These are phyloP conservation scores for Stegodyphus mimosarum DNA, from an alignment of 1,140 invertebrate species.

Conservation along the genomic window DNA sequence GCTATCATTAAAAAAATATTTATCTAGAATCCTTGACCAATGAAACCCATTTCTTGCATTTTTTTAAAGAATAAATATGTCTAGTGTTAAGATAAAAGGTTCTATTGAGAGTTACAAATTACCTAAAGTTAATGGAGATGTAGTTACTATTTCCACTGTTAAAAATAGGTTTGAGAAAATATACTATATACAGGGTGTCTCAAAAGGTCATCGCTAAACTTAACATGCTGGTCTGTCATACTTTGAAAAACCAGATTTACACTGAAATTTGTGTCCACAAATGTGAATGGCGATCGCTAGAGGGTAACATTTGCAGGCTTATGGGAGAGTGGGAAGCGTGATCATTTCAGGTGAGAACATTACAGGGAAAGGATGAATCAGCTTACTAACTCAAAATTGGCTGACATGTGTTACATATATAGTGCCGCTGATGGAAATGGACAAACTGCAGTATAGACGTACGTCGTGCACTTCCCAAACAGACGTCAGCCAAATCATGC, in stretches of 20 bases:
- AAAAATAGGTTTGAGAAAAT: too few relatives aligned
- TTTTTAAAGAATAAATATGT: too few relatives aligned
- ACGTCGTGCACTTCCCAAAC: neutral
- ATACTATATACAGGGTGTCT: neutral
- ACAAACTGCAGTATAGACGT: neutral
- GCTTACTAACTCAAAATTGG: neutral
- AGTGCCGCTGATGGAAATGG: neutral
- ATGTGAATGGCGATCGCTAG: neutral
- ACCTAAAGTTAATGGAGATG: too few relatives aligned
- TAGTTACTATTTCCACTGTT: too few relatives aligned
- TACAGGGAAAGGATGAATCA: neutral
- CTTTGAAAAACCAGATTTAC: neutral
- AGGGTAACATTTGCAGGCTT: neutral
- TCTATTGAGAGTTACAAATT: too few relatives aligned
- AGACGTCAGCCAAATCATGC: neutral
- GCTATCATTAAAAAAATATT: too few relatives aligned
- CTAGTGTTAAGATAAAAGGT: too few relatives aligned
- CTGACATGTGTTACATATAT: neutral
- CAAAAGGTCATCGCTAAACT: neutral
- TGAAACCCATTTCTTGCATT: too few relatives aligned
- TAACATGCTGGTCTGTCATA: neutral
- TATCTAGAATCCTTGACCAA: too few relatives aligned
- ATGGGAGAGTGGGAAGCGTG: neutral
- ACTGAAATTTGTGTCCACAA: neutral
- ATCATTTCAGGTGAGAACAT: neutral